Percentiles rank a stretch among this genome's conserved stretches.
Conservation (phyloP, 2,888 invertebrate genomes). For the Ceratothoa steindachneri region DNA sequence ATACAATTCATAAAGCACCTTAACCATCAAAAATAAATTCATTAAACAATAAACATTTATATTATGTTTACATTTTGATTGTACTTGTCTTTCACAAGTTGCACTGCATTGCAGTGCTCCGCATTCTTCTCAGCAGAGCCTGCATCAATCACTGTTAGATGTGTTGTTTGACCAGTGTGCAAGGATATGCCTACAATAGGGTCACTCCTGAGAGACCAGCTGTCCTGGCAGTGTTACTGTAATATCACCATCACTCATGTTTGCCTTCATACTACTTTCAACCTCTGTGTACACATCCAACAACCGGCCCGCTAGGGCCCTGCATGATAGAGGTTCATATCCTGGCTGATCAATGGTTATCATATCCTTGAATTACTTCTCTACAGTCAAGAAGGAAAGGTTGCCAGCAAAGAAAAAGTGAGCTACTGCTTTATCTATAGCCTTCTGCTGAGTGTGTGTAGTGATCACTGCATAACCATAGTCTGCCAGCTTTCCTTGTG, state of each 20-base stretch:
- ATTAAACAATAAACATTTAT: too few relatives aligned
- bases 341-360: neutral
- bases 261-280: neutral
- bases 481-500: too few relatives aligned
- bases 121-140: neutral
- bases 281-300: neutral
- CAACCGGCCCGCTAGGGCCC: neutral
- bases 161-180: too few relatives aligned
- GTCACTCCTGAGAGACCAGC: too few relatives aligned
- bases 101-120: too few relatives aligned
- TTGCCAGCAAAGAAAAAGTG: neutral
- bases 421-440: neutral
- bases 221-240: constrained; percentile 15
- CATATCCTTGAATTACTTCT: neutral
- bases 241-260: constrained; percentile 6
- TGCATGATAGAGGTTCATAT: neutral
- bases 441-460: neutral
- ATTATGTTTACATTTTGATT: too few relatives aligned
- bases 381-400: neutral
- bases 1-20: too few relatives aligned
- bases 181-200: too few relatives aligned
- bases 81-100: too few relatives aligned
- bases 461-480: too few relatives aligned
- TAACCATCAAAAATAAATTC: too few relatives aligned
- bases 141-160: constrained; percentile 12